Percentiles rank a stretch among this genome's conserved stretches.
Conservation (phyloP, 2,888 invertebrate species). For the Therioaphis trifolii region DNA sequence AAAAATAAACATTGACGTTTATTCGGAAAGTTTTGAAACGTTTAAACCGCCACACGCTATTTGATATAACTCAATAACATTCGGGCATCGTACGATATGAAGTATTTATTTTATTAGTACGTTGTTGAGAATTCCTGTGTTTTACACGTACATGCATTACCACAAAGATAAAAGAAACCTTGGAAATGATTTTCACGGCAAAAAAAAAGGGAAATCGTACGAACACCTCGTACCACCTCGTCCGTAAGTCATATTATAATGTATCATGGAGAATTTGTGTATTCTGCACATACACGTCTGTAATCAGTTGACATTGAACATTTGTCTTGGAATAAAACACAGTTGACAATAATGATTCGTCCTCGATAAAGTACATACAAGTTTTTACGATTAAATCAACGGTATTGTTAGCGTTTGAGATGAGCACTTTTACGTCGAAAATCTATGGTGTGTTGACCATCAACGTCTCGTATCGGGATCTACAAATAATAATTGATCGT, state of each 20-base stretch:
- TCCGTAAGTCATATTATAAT: constrained; percentile 23
- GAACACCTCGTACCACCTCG: neutral
- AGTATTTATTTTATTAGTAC: neutral
- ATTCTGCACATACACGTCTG: constrained; percentile 3
- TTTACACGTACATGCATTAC: neutral
- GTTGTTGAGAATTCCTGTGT: neutral
- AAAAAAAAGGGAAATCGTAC: constrained; percentile 45
- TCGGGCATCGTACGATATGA: neutral
- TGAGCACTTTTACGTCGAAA: no score
- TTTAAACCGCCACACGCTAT: neutral
- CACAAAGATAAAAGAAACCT: constrained; percentile 50
- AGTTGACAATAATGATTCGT: no score
- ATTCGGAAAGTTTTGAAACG: neutral
- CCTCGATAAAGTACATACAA: no score
- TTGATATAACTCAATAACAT: neutral
- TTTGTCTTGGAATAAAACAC: no score
- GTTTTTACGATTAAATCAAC: no score
- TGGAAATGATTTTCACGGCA: constrained; percentile 52
- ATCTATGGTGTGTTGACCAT: no score
- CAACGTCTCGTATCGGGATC: no score
- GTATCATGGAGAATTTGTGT: neutral
- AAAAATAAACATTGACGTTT: no score
- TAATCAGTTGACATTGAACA: neutral
- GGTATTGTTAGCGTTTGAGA: no score
- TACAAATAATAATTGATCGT: no score